Evolutionary conservation across 2,888 invertebrate species (phyloP).

Genomic region (Agrochola circellaris): DNA sequence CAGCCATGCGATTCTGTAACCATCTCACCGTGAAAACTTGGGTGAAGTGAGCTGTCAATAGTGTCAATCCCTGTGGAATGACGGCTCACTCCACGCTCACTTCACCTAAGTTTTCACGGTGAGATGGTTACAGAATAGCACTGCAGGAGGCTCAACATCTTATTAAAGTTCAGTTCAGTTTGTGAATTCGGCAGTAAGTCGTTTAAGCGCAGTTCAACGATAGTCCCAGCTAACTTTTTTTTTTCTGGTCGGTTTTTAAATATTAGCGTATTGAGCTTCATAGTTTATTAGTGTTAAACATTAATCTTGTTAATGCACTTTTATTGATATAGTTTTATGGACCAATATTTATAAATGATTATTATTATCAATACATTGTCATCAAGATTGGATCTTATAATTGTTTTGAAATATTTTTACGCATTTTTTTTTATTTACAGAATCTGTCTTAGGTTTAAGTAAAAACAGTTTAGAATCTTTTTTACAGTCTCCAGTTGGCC

Average conservation of each 20-base stretch:
- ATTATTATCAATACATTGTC: constrained; percentile 60
- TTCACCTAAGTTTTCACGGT: no score
- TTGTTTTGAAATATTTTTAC: not conserved
- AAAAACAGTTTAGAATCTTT: not conserved
- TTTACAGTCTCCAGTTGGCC: not conserved
- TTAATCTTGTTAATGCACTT: constrained; percentile 77
- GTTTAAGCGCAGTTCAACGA: no score
- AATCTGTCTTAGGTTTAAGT: not conserved
- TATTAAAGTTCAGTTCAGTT: not conserved
- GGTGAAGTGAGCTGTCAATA: no score
- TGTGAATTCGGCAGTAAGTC: not conserved
- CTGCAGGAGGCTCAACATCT: not conserved
- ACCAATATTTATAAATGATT: constrained; percentile 77
- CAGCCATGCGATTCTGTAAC: no score
- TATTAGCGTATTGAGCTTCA: constrained; percentile 73
- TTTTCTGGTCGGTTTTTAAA: constrained; percentile 56
- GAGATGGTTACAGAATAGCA: no score
- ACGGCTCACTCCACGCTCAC: no score
- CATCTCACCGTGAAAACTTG: no score
- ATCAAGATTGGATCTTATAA: constrained; percentile 58
- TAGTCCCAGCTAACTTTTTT: not conserved
- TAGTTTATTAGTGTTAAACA: constrained; percentile 72
- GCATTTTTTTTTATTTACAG: not conserved
- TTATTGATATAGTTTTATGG: constrained; percentile 79
- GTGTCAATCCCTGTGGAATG: no score